These are phyloP conservation scores for Brachyrhaphis roseni DNA, from an alignment of 2,797 vertebrate genomes.

Conservation along the genomic window DNA sequence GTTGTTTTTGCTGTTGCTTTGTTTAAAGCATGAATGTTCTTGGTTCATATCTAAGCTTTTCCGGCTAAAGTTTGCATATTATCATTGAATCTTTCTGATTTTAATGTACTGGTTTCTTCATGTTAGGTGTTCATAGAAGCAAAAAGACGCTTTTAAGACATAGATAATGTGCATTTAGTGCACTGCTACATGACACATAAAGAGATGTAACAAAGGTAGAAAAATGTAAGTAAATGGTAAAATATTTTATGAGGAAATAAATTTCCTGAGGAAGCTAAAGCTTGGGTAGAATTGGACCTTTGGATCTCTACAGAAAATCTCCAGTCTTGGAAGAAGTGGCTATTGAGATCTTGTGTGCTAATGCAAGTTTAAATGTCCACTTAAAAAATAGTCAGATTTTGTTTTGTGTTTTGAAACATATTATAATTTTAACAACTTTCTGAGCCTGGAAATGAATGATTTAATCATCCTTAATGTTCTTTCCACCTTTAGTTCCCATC, in stretches of 20 bases:
- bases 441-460: background rate
- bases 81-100: background rate
- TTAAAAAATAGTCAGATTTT: background rate
- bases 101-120: background rate
- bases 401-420: background rate
- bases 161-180: background rate
- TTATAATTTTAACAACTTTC: background rate
- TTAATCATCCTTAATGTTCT: conserved; percentile 33
- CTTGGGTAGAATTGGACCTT: background rate
- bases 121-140: background rate
- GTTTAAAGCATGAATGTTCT: background rate
- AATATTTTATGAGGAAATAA: background rate
- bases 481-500: conserved; percentile 27
- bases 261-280: background rate
- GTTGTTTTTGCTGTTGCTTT: background rate
- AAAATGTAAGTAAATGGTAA: no score
- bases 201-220: background rate
- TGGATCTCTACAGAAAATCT: background rate
- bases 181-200: background rate
- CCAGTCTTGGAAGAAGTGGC: background rate
- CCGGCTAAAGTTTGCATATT: background rate
- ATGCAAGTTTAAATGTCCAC: background rate
- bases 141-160: background rate
- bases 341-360: background rate
- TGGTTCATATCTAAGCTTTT: background rate